Evolutionary conservation across 2,797 vertebrate species (phyloP), one percentile per base, ranked within the genome.

Genomic region (Lindbergichthys nudifrons): DNA sequence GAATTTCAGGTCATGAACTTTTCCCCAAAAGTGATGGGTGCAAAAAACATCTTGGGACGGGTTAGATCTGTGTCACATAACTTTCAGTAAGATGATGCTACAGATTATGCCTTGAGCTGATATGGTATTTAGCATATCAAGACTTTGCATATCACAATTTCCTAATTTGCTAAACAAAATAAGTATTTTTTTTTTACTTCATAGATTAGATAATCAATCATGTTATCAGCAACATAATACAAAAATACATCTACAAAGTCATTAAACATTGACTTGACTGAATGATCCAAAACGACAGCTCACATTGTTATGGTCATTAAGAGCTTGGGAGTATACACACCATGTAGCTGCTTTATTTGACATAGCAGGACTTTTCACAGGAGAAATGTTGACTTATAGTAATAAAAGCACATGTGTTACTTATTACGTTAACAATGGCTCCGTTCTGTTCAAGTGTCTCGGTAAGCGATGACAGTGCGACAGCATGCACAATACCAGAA

Each of bases 1-100:
- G 41, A 46, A 43, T 65, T 60, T 72, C 15, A 41, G 65, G 68
- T 58, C 65, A 8, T 11, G 21, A 46, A 3, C 52, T 39, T 4
- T 2, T 63, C 7, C 10, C 36, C 0, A 3, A 21, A 32, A 52
- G 45, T 50, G 41, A 61, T 47, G 18, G 53, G 13, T 4, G 58
- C 13, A 8, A 46, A 74, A 43, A 41, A 42, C 60, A 65, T 65
- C 19, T 26, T 43, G 2, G 21, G 50, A 71, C 59, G 19, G 30
- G 42, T 41, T 48, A 45, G 18, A 70, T 66, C 58, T n/a, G 2
- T 1, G 12, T 65, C 39, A 64, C 53, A 10, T 21, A 39, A 70
- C 19, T 56, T 48, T 61, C 4, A 4, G 23, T 52, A 72, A 54
- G 48, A 47, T 50, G 23, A 39, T 21, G 39, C 69, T 58, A 39